Conservation (phyloP, 1,140 invertebrate genomes). For the Meteorus sp. region DNA sequence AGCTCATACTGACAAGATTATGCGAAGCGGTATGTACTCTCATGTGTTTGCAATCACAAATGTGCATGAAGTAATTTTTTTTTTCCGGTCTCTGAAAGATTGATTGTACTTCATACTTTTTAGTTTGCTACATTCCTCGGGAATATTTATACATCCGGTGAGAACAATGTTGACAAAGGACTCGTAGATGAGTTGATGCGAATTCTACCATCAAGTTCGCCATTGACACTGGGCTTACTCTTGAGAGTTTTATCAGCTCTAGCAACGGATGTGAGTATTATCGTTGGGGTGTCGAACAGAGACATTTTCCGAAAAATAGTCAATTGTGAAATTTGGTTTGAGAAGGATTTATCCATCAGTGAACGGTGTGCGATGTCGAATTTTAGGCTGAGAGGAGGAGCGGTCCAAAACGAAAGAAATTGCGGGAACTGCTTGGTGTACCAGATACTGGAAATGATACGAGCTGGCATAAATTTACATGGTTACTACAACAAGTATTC, state of each 20-base stretch:
- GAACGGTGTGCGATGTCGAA: too few species aligned
- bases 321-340: neutral
- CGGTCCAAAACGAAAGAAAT: constrained; percentile 27
- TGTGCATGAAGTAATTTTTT: too few species aligned
- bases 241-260: constrained; percentile 70
- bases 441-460: neutral
- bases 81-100: too few species aligned
- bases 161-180: constrained; percentile 34
- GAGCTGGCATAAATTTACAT: constrained; percentile 45
- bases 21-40: too few species aligned
- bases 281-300: constrained; percentile 22
- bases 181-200: constrained; percentile 47
- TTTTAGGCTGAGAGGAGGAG: constrained; percentile 36
- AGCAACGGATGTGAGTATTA: constrained; percentile 73
- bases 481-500: constrained; percentile 50
- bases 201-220: constrained; percentile 47
- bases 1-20: constrained; percentile 80
- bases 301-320: constrained; percentile 7
- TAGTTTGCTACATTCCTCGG: too few species aligned
- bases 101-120: too few species aligned
- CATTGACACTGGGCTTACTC: constrained; percentile 37
- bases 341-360: too few species aligned
- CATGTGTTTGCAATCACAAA: too few species aligned
- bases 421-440: constrained; percentile 32
- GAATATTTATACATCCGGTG: too few species aligned